Base-by-base conservation (phyloP, 2,797 vertebrate species). In the Eulemur rubriventer region DNA sequence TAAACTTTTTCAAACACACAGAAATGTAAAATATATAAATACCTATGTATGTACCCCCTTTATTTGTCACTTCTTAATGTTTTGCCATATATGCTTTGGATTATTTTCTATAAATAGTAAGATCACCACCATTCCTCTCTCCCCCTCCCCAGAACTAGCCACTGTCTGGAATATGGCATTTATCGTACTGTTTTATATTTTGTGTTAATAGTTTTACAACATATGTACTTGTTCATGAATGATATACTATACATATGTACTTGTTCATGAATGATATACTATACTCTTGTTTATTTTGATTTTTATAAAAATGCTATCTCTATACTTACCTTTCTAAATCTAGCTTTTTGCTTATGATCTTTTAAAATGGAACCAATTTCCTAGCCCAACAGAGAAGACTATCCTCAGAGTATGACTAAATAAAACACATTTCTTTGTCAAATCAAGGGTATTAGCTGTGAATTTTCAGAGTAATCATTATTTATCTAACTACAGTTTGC, bases 381-480 rank as follows among this genome's bases (percentile, higher is more conserved):
- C 70, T 59, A 92, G 7, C 7, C 41, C 69, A 95, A 88, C 16
- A 87, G 35, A 59, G 33, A 94, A 90, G n/a, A 28, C 59, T 20
- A 41, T 59, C 26, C 61, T 84, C 52, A 59, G 33, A 57, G 30
- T 70, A 26, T 83, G 38, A 65, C 35, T 72, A 72, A 90, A 50
- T 85, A 76, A 70, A 93, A 87, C 75, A 94, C 46, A 89, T 70
- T 72, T 30, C 16, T 20, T 52, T 67, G 41, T 69, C 69, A 90
- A 92, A 82, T 52, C 26, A 82, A n/a, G 17, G 35, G 41, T 76
- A 95, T 50, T 88, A 59, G 82, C 61, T 24, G 43, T 67, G 13
- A 41, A 75, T 76, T 80, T 91, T 92, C 90, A 83, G 50, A 95
- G 69, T 76, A 88, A 88, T 1, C 33, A 55, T 91, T 75, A 81